Percentiles rank a stretch among this genome's conserved stretches.
These are phyloP conservation scores for Labeo calbasu DNA, from an alignment of 2,797 vertebrate genomes.

Conservation along the genomic window DNA sequence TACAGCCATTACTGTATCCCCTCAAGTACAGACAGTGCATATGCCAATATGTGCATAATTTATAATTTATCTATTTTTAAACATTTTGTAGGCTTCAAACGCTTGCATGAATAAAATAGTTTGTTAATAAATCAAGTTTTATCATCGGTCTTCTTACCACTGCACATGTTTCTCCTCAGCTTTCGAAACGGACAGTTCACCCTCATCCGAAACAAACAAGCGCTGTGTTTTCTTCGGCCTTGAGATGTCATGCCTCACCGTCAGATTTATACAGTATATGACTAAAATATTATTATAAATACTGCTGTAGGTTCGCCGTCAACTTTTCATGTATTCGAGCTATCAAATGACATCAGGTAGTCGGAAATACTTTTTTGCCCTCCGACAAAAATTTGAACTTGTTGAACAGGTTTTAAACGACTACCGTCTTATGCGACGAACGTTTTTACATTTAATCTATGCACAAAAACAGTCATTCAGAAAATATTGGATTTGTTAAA, in stretches of 20 bases:
- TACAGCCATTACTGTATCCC: too few relatives aligned
- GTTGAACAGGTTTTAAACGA: slow-evolving; percentile 39
- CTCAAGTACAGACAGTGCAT: background rate
- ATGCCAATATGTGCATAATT: too few relatives aligned
- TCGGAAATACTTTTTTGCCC: slow-evolving; percentile 45
- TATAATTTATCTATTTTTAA: too few relatives aligned
- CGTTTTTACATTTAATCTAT: too few relatives aligned
- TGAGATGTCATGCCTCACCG: slow-evolving; percentile 37
- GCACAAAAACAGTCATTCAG: background rate
- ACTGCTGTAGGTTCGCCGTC: background rate
- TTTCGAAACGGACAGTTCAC: slow-evolving; percentile 66
- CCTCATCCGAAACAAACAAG: slow-evolving; percentile 63
- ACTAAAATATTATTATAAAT: background rate
- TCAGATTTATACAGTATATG: background rate
- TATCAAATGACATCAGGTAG: slow-evolving; percentile 2
- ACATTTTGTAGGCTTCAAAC: background rate
- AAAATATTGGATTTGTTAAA: background rate
- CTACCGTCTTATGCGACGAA: background rate
- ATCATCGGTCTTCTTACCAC: slow-evolving; percentile 54
- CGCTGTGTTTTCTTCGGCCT: slow-evolving; percentile 60
- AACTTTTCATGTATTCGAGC: background rate
- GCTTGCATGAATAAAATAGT: too few relatives aligned
- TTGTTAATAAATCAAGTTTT: background rate
- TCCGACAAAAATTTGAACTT: slow-evolving; percentile 55
- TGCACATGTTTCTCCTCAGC: slow-evolving; percentile 58